phyloP scores from a whole-genome alignment of 2,888 invertebrate species.

The Sarcophaga variegata region DNA sequence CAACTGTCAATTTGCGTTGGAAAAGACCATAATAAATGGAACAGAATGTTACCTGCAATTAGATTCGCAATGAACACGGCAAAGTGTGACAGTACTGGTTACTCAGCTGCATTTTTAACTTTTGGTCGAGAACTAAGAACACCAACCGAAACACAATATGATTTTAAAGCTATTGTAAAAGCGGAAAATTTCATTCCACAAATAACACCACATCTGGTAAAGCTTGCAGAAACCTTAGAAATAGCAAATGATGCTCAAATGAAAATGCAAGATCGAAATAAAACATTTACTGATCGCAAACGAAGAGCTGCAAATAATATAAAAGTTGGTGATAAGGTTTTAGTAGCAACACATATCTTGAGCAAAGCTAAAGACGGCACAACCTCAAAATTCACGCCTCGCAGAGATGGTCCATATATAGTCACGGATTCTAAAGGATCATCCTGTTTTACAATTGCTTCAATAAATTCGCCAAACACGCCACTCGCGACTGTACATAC shows the following conservation, averaged over 20 bases:
- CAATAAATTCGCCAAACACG: constrained; percentile 8
- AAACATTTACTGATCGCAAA: constrained; percentile 6
- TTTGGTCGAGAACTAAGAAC: constrained; percentile 76
- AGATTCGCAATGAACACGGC: constrained; percentile 34
- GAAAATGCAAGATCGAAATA: constrained; percentile 26
- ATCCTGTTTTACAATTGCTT: constrained; percentile 42
- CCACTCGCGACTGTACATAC: constrained; percentile 22
- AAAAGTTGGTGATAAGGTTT: constrained; percentile 30
- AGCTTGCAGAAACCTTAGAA: constrained; percentile 25
- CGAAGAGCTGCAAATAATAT: background rate
- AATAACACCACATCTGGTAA: constrained; percentile 42
- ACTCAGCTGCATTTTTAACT: constrained; percentile 68
- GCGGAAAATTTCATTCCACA: constrained; percentile 67
- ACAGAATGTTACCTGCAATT: constrained; percentile 17
- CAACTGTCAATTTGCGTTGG: constrained; percentile 19
- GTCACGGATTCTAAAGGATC: constrained; percentile 19
- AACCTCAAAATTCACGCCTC: constrained; percentile 34
- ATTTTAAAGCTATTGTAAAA: constrained; percentile 71
- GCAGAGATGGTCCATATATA: constrained; percentile 46
- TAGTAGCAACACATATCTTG: constrained; percentile 28
- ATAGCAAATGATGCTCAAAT: constrained; percentile 13
- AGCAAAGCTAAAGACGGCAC: constrained; percentile 14
- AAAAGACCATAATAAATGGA: constrained; percentile 25
- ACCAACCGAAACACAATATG: constrained; percentile 71
- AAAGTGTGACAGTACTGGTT: constrained; percentile 26